Evolutionary conservation across 2,888 invertebrate genomes (phyloP).

Genomic region (Colostygia pectinataria): DNA sequence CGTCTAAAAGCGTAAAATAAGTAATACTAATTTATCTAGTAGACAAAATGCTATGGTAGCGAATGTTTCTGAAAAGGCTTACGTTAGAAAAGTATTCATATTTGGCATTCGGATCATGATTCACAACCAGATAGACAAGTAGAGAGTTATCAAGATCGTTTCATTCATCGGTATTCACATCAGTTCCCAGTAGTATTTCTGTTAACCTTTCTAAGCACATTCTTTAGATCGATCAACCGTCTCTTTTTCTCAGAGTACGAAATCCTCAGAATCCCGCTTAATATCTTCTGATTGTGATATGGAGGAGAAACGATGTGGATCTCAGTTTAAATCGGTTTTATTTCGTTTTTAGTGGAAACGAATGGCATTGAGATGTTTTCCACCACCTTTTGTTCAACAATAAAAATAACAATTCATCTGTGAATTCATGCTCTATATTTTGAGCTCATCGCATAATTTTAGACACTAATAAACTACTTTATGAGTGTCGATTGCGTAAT

Average conservation of each 20-base stretch:
- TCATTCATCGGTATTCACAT: constrained; percentile 34
- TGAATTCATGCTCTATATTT: constrained; percentile 32
- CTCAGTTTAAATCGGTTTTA: constrained; percentile 14
- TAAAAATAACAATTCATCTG: constrained; percentile 28
- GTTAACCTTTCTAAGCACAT: constrained; percentile 33
- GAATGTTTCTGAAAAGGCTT: constrained; percentile 10
- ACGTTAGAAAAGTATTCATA: constrained; percentile 12
- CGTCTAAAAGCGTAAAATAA: no score
- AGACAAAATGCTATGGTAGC: no score
- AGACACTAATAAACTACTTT: constrained; percentile 52
- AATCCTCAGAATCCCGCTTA: constrained; percentile 21
- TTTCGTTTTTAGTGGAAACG: constrained; percentile 21
- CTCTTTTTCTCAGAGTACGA: constrained; percentile 20
- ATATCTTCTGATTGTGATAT: constrained; percentile 19
- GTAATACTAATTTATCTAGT: no score
- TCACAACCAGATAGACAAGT: constrained; percentile 20
- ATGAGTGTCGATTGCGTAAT: constrained; percentile 44
- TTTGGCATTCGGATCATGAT: constrained; percentile 30
- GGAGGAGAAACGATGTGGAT: constrained; percentile 13
- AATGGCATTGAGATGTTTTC: constrained; percentile 21
- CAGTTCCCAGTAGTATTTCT: constrained; percentile 30
- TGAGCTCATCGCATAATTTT: constrained; percentile 41
- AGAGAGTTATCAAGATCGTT: constrained; percentile 36
- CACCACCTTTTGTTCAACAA: constrained; percentile 28
- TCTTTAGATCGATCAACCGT: constrained; percentile 30